Base-by-base conservation (phyloP, 2,797 vertebrate genomes). In the Orestias chungarensis region DNA sequence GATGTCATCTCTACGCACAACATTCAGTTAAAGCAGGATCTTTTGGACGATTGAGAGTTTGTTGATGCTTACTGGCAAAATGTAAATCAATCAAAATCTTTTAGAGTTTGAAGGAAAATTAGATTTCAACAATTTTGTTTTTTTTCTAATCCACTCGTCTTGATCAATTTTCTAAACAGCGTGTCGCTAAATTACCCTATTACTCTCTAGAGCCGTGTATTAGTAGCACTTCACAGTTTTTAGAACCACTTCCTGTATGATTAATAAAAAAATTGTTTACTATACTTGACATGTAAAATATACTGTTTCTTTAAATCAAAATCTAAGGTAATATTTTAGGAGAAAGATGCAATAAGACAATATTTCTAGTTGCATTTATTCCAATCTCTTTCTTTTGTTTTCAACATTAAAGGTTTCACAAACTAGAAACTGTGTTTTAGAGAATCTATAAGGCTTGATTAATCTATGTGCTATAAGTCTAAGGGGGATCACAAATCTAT, bases 71-170 rank as follows among this genome's bases (percentile, higher is more conserved):
- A 25, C 31, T 59, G n/a, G 27, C 49, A 70, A 86, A 89, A 88
- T 83, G 85, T 82, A 88, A 82, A 83, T 69, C 29, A 71, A 47
- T 54, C 38, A 38, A 80, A 84, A 71, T 4, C 82, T 72, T 77
- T 86, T 71, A 69, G 64, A 9, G 3, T 66, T 27, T 55, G 38
- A 73, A 78, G 74, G 65, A 83, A 68, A 71, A 74, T 70, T 68
- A 82, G 79, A 82, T 57, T 15, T 1, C 0, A 15, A 55, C 27
- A 12, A 17, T 55, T 2, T 11, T 29, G 29, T 55, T 31, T 42
- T 74, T 23, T 50, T 71, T 42, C 64, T 27, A 64, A 67, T 76
- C 23, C 20, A 35, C 64, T 52, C 35, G 57, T 75, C 70, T 79
- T 42, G 50, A 74, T 43, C 40, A 38, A 31, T 31, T 18, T n/a